phyloP scores from a whole-genome alignment of 2,113 vertebrate genomes.

The Podarcis raffonei region DNA sequence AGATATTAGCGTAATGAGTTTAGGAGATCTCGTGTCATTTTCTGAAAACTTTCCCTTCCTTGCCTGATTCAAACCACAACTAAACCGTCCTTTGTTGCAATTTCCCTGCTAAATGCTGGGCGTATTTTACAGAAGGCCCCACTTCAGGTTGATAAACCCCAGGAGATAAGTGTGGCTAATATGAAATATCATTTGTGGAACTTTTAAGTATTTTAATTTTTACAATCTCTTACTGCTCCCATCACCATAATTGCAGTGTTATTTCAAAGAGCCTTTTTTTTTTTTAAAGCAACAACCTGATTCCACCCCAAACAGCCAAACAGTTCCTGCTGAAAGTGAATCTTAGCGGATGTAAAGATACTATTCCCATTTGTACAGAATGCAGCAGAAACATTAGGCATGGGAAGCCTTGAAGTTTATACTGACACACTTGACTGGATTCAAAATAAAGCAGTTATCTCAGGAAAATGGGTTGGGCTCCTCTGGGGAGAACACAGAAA shows the following conservation, averaged over 20 bases:
- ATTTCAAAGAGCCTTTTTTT: neutral
- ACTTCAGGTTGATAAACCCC: neutral
- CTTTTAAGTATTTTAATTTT: neutral
- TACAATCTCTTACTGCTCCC: neutral
- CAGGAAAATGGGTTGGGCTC: constrained; percentile 25
- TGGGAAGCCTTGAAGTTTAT: neutral
- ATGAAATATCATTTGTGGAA: neutral
- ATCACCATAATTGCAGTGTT: neutral
- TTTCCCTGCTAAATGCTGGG: neutral
- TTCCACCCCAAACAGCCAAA: too few relatives aligned
- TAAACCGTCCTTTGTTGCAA: neutral
- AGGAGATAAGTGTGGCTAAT: neutral
- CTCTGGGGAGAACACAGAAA: constrained; percentile 17
- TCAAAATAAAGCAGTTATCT: constrained; percentile 61
- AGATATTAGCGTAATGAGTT: neutral
- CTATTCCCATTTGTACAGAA: neutral
- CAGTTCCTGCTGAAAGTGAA: neutral
- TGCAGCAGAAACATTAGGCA: constrained; percentile 34
- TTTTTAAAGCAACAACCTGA: neutral
- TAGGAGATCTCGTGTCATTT: neutral
- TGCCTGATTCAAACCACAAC: neutral
- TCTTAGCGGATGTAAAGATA: neutral
- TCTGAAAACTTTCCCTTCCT: neutral
- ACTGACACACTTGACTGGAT: constrained; percentile 46
- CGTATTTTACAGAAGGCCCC: neutral